These are phyloP conservation scores for Amaurobius ferox DNA, from an alignment of 2,888 invertebrate species.

Conservation along the genomic window DNA sequence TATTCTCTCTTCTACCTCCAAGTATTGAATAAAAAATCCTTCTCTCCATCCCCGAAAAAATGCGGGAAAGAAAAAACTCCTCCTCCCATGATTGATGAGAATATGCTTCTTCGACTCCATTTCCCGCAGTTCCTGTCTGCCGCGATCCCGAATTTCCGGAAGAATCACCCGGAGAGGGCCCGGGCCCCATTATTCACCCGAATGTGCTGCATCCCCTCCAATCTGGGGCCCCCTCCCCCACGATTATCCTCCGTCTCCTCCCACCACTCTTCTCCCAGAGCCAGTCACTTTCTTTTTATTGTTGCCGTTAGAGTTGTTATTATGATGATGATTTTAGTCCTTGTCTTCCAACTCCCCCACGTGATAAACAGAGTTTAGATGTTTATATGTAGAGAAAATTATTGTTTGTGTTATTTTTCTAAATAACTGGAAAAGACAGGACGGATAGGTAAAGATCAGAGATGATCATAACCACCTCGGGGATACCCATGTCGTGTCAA, in stretches of 20 bases:
- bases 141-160: constrained; percentile 73
- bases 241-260: constrained; percentile 10
- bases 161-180: constrained; percentile 60
- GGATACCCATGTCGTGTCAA: no score
- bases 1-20: background rate
- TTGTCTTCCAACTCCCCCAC: constrained; percentile 5
- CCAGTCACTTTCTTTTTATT: constrained; percentile 37
- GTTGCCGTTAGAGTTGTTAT: constrained; percentile 35
- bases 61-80: constrained; percentile 6
- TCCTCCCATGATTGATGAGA: constrained; percentile 72
- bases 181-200: constrained; percentile 62
- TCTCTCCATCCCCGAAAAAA: background rate
- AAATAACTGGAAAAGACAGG: no score
- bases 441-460: no score
- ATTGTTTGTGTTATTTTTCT: no score
- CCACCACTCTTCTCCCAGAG: background rate
- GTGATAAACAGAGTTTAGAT: background rate
- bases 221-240: background rate
- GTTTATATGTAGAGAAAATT: no score
- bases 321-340: constrained; percentile 31
- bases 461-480: no score
- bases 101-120: constrained; percentile 73
- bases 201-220: background rate
- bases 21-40: background rate
- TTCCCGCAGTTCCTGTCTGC: constrained; percentile 73